Evolutionary conservation across 2,888 invertebrate species (phyloP), one percentile per base, ranked within the genome.

Genomic region (Ptychoptera contaminata): DNA sequence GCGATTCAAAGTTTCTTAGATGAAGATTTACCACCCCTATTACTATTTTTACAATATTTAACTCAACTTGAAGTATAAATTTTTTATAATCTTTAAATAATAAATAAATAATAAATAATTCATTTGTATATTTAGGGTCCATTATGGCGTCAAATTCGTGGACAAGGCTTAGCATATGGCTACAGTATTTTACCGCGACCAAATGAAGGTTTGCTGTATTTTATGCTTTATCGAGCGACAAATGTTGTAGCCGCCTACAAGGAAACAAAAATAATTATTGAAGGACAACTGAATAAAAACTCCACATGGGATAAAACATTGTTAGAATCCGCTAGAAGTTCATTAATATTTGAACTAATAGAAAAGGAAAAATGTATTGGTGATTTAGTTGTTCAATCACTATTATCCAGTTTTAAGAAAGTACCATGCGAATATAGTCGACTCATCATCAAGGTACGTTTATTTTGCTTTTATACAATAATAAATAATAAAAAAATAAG

Each of bases 101-200:
- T 36, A 5, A 3, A 23, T 36, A 32, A 34, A 37, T 3, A 37
- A 37, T 23, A 6, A 12, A 15, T 31, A n/a, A 23, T 23, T 16
- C 44, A 8, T 23, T 82, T 80, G 3, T 23, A 5, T 5, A 5
- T 23, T 23, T 23, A 23, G 23, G 90, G 91, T 42, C 88, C 90
- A 23, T 77, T 91, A 77, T 91, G 87, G 86, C 76, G 79, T 43
- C 75, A 82, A 60, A 82, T 93, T 50, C 74, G 93, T 52, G 92
- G 92, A 35, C 77, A 79, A 56, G 92, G 92, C 1, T 73, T 86
- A 43, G 77, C 91, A 0, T 93, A 93, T 65, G 73, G 79, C 43
- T 90, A 83, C 67, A 71, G 71, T 53, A 74, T 84, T 54, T 66
- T 68, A 44, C 61, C 77, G 23, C 69, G 73, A 50, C 72, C 72